Evolutionary conservation across 2,888 invertebrate species (phyloP).

Genomic region (Rotaria magnacalcarata): DNA sequence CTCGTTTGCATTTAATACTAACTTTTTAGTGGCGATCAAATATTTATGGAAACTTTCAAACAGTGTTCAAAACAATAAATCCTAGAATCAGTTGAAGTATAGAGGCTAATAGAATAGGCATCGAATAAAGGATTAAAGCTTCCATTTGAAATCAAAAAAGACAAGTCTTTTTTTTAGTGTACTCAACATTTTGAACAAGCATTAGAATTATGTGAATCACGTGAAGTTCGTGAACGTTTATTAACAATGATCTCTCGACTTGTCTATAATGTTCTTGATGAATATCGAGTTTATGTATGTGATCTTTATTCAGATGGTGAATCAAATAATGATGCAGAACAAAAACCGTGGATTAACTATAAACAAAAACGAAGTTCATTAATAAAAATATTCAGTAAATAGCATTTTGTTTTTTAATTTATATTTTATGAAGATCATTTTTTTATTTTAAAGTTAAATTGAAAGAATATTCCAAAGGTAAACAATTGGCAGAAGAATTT

Average conservation of each 20-base stretch:
- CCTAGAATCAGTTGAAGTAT: too few relatives aligned
- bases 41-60: too few relatives aligned
- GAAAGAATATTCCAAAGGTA: not conserved
- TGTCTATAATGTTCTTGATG: not conserved
- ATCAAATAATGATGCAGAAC: not conserved
- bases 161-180: not conserved
- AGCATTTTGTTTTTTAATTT: not conserved
- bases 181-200: slow-evolving; percentile 17
- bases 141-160: too few relatives aligned
- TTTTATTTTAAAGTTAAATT: not conserved
- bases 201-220: slow-evolving; percentile 30
- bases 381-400: slow-evolving; percentile 2
- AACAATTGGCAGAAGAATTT: slow-evolving; percentile 35
- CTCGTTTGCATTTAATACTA: too few relatives aligned
- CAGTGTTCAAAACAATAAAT: too few relatives aligned
- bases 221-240: not conserved
- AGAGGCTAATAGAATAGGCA: too few relatives aligned
- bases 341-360: slow-evolving; percentile 6
- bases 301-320: not conserved
- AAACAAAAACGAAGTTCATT: slow-evolving; percentile 11
- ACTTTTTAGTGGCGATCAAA: too few relatives aligned
- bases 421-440: not conserved
- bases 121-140: too few relatives aligned
- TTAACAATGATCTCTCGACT: not conserved
- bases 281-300: slow-evolving; percentile 26